Conservation (phyloP, 2,113 vertebrate species). For the Gambusia holbrooki region DNA sequence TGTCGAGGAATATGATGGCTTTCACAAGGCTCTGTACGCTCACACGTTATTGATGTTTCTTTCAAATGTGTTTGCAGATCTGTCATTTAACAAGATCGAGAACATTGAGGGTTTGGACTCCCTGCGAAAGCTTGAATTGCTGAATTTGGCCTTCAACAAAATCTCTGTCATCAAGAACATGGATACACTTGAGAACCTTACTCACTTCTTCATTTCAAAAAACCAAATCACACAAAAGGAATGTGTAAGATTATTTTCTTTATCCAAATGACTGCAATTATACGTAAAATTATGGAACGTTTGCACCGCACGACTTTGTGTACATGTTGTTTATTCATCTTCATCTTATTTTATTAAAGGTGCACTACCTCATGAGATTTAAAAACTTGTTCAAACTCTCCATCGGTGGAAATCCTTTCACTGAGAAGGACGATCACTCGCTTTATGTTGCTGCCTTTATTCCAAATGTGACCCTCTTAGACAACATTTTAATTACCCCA, state of each 20-base stretch:
- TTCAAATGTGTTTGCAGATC: constrained; percentile 76
- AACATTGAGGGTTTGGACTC: constrained; percentile 87
- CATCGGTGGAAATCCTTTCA: constrained; percentile 86
- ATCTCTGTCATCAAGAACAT: constrained; percentile 89
- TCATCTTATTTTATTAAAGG: constrained; percentile 64
- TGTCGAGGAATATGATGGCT: background rate
- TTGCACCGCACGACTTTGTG: background rate
- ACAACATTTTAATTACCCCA: constrained; percentile 82
- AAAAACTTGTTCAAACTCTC: constrained; percentile 80
- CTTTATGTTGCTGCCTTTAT: constrained; percentile 84
- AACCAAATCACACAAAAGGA: constrained; percentile 84
- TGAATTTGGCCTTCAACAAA: constrained; percentile 88
- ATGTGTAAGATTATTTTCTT: constrained; percentile 78
- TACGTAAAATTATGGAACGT: background rate
- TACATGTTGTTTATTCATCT: constrained; percentile 1
- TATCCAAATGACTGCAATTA: background rate
- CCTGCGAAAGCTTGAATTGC: constrained; percentile 86
- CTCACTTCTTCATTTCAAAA: constrained; percentile 86
- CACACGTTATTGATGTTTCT: background rate
- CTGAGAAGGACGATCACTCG: constrained; percentile 74
- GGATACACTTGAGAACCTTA: constrained; percentile 83
- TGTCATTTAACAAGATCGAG: constrained; percentile 94
- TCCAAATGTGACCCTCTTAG: constrained; percentile 84
- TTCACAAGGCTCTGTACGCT: no score
- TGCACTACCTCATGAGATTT: constrained; percentile 86